Evolutionary conservation across 2,113 vertebrate genomes (phyloP), one percentile per base, ranked within the genome.

Genomic region (Asarcornis scutulata): DNA sequence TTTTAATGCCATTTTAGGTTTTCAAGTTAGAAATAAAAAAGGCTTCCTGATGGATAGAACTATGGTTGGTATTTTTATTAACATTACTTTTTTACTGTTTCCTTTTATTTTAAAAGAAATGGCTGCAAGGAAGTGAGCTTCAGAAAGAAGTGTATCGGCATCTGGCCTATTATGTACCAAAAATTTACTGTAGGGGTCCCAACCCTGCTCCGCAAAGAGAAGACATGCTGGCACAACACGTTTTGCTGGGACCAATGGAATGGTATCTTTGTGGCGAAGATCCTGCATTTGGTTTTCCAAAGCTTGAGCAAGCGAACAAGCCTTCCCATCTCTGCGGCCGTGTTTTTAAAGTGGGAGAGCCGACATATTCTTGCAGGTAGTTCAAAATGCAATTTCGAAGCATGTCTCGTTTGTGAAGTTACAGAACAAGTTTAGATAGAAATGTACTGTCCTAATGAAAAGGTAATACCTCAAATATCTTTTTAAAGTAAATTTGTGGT

Each of bases 281-380:
- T 88, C 99, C 99, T 21, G 96, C 98, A 0, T 96, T 98, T 27
- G 99, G 99, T 55, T 98, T 99, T 94, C 97, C 98, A 26, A 99
- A 98, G 89, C 98, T 99, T 38, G 98, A 99, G 92, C 98, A 99
- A 96, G 98, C 97, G 23, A 99, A 99, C 97, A 98, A 98, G 94
- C 99, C 99, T 27, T 99, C 99, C 21, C 98, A 99, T 40, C 99
- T 99, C 58, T 99, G 99, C 92, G 99, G 99, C 12, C 99, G 99
- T 0, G 99, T 99, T 86, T 99, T 99, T 96, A 99, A 99, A 98
- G 99, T 99, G 72, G 99, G 99, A 68, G 99, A 99, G 69, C 99
- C 99, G 95, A 99, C 99, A 0, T 99, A 99, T 93, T 99, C 99
- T 82, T 99, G 99, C 99, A 99, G 99, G 99, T 99, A 98, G 73